phyloP scores from a whole-genome alignment of 2,797 vertebrate species.

The Falco berigora region DNA sequence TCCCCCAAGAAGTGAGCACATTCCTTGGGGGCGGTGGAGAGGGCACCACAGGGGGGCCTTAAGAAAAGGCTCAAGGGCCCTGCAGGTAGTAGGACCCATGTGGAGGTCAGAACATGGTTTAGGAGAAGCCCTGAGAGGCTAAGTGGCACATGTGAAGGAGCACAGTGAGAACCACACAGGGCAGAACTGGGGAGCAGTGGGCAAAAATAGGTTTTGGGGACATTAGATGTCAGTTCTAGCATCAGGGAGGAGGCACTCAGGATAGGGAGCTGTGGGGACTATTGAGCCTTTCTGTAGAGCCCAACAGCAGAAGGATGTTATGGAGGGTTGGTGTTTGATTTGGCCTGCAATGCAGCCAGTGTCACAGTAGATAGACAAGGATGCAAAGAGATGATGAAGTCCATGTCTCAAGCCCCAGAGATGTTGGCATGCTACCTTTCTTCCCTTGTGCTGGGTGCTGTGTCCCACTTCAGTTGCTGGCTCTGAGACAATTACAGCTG shows the following conservation, averaged over 20 bases:
- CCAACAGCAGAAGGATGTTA: background rate
- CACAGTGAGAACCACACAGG: background rate
- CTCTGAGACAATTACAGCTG: background rate
- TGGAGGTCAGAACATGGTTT: background rate
- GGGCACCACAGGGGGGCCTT: background rate
- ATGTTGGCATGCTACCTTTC: background rate
- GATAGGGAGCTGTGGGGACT: background rate
- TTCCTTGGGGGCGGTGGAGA: background rate
- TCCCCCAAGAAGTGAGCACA: background rate
- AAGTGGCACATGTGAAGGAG: background rate
- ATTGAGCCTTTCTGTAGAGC: background rate
- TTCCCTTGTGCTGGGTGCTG: background rate
- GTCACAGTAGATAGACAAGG: background rate
- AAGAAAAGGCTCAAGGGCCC: background rate
- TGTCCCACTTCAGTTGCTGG: background rate
- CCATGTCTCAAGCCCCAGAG: background rate
- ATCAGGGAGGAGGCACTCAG: background rate
- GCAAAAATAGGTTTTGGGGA: background rate
- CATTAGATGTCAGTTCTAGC: accelerated
- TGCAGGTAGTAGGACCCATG: background rate
- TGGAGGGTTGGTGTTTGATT: background rate
- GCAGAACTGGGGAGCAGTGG: background rate
- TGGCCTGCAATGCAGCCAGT: background rate
- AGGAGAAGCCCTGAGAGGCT: background rate
- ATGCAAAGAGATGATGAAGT: background rate